phyloP scores from a whole-genome alignment of 2,113 vertebrate genomes.

The Thamnophis sirtalis region DNA sequence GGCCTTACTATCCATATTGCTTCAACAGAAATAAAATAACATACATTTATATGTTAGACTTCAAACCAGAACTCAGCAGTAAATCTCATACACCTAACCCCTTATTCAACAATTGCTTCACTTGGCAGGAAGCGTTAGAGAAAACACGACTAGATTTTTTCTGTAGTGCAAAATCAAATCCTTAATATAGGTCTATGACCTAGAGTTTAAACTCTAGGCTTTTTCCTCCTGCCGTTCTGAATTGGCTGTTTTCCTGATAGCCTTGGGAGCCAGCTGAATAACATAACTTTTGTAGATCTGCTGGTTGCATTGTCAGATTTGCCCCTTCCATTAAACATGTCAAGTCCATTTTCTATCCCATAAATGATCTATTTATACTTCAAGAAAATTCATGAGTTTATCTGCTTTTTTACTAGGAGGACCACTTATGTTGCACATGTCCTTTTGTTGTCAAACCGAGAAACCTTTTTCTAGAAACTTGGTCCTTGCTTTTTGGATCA shows the following conservation, averaged over 20 bases:
- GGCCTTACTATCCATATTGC: not conserved
- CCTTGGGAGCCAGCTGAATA: not conserved
- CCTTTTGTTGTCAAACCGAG: not conserved
- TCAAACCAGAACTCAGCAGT: not conserved
- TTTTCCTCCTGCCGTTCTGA: not conserved
- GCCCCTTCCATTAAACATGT: not conserved
- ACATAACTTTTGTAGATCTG: not conserved
- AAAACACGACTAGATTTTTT: not conserved
- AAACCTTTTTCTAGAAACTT: not conserved
- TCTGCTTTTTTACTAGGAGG: not conserved
- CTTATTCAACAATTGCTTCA: not conserved
- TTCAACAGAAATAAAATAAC: not conserved
- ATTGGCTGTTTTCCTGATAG: not conserved
- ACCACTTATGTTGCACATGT: not conserved
- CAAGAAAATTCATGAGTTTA: not conserved
- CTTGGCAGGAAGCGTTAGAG: not conserved
- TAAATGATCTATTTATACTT: not conserved
- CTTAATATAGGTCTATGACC: not conserved
- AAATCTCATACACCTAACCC: not conserved
- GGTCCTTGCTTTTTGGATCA: not conserved
- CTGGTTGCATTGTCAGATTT: not conserved
- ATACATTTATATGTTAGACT: not conserved
- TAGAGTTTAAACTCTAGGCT: not conserved
- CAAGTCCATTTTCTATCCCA: not conserved
- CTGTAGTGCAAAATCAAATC: not conserved